Percentiles rank a stretch among this genome's conserved stretches.
phyloP scores from a whole-genome alignment of 2,113 vertebrate species.

The Callopanchax toddi region DNA sequence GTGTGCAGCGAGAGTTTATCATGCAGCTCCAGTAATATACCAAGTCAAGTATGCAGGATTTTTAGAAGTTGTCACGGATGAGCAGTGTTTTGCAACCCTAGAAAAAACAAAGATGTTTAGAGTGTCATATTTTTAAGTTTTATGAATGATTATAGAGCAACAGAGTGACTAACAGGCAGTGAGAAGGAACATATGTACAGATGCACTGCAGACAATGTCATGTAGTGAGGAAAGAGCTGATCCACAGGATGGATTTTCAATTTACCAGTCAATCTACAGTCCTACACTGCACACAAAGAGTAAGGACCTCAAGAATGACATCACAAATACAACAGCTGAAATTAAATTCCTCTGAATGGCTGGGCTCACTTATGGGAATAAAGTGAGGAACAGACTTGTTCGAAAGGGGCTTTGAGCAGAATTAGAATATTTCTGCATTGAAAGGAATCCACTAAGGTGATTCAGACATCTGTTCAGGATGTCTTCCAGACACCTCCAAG shows the following conservation, averaged over 20 bases:
- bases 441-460: neutral
- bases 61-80: conserved; percentile 1
- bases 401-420: no score
- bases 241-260: no score
- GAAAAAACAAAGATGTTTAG: no score
- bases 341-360: neutral
- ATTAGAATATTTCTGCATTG: neutral
- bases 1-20: conserved; percentile 28
- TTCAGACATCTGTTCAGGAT: neutral
- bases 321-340: neutral
- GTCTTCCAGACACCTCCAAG: neutral
- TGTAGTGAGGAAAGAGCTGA: no score
- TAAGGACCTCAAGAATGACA: neutral
- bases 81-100: neutral
- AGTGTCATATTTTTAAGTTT: neutral
- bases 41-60: neutral
- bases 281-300: neutral
- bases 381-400: no score
- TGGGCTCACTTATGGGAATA: neutral
- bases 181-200: no score
- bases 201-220: no score
- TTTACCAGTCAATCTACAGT: neutral
- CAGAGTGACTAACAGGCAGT: no score
- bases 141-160: neutral
- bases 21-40: conserved; percentile 6